Conservation (phyloP, 2,797 vertebrate species). For the Coccyzus lansbergi region DNA sequence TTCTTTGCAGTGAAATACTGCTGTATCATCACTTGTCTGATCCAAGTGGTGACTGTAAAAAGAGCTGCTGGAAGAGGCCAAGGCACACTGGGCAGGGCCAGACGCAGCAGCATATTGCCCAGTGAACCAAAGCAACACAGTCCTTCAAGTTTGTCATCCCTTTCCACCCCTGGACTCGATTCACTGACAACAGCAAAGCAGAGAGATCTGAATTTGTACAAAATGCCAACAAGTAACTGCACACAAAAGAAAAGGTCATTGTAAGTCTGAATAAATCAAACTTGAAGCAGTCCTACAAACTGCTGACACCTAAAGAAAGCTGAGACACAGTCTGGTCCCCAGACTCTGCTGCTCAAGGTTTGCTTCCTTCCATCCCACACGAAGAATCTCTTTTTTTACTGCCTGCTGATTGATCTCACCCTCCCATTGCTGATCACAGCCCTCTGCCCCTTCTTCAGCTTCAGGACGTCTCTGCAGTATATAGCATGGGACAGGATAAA, state of each 20-base stretch:
- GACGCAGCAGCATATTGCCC: background rate
- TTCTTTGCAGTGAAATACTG: background rate
- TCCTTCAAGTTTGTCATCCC: background rate
- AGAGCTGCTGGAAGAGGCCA: background rate
- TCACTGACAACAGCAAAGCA: background rate
- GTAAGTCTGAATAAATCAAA: background rate
- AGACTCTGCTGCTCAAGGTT: background rate
- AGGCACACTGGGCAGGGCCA: background rate
- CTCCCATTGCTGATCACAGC: constrained; percentile 96
- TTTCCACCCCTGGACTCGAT: background rate
- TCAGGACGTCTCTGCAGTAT: constrained; percentile 92
- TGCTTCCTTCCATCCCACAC: background rate
- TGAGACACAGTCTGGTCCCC: background rate
- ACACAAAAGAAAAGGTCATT: background rate
- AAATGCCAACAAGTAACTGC: background rate
- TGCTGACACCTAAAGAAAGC: background rate
- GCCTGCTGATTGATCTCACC: constrained; percentile 78
- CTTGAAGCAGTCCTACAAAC: background rate
- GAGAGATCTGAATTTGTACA: background rate
- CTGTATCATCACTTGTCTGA: too few species aligned
- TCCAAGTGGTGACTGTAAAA: too few species aligned
- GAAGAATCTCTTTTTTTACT: background rate
- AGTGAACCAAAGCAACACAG: background rate
- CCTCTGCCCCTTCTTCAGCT: constrained; percentile 92
- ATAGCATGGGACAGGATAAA: constrained; percentile 92